These are phyloP conservation scores for Dicentrarchus labrax DNA, from an alignment of 2,113 vertebrate genomes.

Conservation along the genomic window DNA sequence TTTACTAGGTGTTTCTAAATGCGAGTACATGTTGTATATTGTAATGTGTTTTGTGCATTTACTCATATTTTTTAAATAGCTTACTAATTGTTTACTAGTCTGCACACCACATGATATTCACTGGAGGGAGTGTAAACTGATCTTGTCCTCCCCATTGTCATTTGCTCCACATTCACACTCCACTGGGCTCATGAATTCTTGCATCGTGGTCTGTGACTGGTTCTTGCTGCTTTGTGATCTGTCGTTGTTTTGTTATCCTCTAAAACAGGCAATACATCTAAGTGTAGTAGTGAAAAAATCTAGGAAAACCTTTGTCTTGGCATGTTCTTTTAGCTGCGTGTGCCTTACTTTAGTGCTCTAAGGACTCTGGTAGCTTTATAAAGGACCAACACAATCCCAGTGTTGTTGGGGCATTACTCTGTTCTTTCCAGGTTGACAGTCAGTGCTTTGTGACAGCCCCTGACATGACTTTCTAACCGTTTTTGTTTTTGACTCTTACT, in stretches of 20 bases:
- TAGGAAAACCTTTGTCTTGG: not conserved
- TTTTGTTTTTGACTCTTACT: slow-evolving; percentile 17
- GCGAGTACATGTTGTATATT: too few species aligned
- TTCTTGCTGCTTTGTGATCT: too few species aligned
- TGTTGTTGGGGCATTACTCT: not conserved
- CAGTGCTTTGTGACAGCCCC: not conserved
- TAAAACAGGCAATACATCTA: not conserved
- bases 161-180: not conserved
- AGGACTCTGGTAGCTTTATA: not conserved
- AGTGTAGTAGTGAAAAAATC: not conserved
- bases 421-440: not conserved
- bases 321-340: not conserved
- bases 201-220: too few species aligned
- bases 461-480: not conserved
- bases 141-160: not conserved
- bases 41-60: too few species aligned
- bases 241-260: not conserved
- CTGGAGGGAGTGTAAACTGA: not conserved
- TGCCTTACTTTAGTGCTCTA: not conserved
- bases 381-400: not conserved
- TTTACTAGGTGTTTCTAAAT: too few species aligned
- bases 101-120: too few species aligned
- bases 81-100: too few species aligned
- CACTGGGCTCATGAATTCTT: not conserved
- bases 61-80: too few species aligned